These are phyloP conservation scores for Amphiura filiformis DNA, from an alignment of 35 echinoderm and acorn worm species.

Conservation along the genomic window DNA sequence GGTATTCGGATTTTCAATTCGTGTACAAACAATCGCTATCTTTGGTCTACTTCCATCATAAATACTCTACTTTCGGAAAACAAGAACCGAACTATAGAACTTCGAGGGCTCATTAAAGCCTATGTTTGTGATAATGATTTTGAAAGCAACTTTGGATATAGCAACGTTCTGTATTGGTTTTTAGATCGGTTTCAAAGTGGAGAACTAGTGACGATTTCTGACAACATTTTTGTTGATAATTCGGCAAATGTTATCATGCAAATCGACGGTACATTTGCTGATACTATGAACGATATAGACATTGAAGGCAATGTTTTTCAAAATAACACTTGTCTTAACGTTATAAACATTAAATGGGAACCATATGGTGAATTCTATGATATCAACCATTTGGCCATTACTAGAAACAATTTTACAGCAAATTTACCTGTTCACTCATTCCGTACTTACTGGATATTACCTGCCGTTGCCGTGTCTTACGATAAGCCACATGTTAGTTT, in stretches of 20 bases:
- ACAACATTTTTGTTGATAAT: not conserved
- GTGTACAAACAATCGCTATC: no score
- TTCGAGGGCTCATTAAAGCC: no score
- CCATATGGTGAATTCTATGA: not conserved
- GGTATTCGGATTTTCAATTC: no score
- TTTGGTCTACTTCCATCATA: no score
- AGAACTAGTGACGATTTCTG: no score
- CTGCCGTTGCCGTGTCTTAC: not conserved
- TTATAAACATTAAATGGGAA: not conserved
- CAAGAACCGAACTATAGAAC: no score
- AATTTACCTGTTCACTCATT: not conserved
- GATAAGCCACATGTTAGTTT: not conserved
- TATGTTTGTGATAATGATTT: no score
- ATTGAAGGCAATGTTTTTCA: not conserved
- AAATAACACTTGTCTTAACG: not conserved
- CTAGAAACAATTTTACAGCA: not conserved
- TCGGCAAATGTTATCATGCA: not conserved
- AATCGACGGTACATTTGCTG: not conserved
- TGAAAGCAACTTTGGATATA: no score
- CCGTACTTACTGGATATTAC: not conserved
- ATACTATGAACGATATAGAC: not conserved
- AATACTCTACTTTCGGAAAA: no score
- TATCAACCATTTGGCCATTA: not conserved
- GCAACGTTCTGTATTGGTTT: no score
- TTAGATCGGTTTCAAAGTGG: no score